Base-by-base conservation (phyloP, 2,113 vertebrate species). In the Echinops telfairi region DNA sequence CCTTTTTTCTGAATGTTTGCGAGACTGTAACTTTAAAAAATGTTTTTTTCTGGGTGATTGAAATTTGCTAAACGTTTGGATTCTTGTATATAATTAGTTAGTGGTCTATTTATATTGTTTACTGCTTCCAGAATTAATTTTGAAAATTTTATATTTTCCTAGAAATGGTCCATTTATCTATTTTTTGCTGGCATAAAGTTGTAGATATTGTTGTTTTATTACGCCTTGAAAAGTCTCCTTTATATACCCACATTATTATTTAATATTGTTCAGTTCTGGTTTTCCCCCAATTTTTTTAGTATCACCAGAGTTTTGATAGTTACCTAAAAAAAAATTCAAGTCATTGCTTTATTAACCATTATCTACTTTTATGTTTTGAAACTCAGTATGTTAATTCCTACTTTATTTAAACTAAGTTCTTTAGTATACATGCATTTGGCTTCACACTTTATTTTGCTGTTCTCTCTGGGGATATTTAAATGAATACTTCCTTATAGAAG, bases 391-490 rank as follows among this genome's bases (percentile, higher is more conserved):
- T 84, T 82, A 77, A 77, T 94, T 82, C 91, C 22, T 78, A 3
- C 78, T 78, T 90, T 9, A 76, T 88, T 92, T 84, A 92, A 92
- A 86, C 82, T 71, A n/a, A 77, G 77, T 90, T 91, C 20, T 76
- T 40, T 12, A 43, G 5, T 4, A 71, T 83, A 66, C 16, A 47
- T 93, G 71, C 15, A 33, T 79, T 60, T 84, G 38, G 38, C 47
- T 80, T 89, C 16, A 38, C 12, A 80, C 3, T 83, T 66, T 9
- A 62, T 80, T 77, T 70, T 68, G 17, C 76, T 86, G 58, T 92
- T 43, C 9, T 85, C 36, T 64, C 62, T 91, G 15, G 53, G 19
- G n/a, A 79, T 91, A 89, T 89, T 91, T 62, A 82, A 60, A 84
- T 62, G 70, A 89, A 29, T 90, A 20, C 82, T 15, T 85, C 82